These are phyloP conservation scores for Vannuccia rotundouncinata DNA, from an alignment of 2,888 invertebrate genomes.

Conservation along the genomic window DNA sequence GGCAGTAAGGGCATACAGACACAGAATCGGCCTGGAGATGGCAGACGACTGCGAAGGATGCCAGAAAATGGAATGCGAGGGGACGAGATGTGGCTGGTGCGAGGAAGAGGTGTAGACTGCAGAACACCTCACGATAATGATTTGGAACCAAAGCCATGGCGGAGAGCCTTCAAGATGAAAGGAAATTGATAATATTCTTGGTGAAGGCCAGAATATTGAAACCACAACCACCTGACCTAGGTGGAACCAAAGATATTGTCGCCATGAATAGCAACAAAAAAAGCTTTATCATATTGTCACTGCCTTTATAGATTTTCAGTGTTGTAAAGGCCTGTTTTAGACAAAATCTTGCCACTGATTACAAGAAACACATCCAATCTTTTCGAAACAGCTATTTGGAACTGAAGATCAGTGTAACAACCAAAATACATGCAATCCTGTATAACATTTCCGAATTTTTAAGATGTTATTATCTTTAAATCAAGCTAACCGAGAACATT, in stretches of 20 bases:
- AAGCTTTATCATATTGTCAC: neutral
- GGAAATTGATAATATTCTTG: neutral
- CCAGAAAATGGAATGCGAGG: neutral
- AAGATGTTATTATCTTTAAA: neutral
- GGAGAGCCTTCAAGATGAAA: neutral
- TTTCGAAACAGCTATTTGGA: neutral
- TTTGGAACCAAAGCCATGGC: no score
- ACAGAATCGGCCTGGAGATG: neutral
- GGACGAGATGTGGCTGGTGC: neutral
- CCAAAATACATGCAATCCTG: neutral
- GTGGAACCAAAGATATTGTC: neutral
- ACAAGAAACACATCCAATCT: neutral
- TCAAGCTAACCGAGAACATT: neutral
- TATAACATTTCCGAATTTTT: neutral
- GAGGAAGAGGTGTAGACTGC: neutral
- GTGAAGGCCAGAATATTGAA: neutral
- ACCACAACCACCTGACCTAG: neutral
- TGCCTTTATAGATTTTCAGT: neutral
- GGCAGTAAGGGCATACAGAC: neutral
- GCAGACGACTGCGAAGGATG: neutral
- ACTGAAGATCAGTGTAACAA: neutral
- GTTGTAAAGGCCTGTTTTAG: slow-evolving; percentile 7
- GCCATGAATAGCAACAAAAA: neutral
- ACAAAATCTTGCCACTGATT: neutral
- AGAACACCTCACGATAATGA: neutral